Percentiles rank a stretch among this genome's conserved stretches.
phyloP scores from a whole-genome alignment of 2,888 invertebrate genomes.

The Hesperia comma region DNA sequence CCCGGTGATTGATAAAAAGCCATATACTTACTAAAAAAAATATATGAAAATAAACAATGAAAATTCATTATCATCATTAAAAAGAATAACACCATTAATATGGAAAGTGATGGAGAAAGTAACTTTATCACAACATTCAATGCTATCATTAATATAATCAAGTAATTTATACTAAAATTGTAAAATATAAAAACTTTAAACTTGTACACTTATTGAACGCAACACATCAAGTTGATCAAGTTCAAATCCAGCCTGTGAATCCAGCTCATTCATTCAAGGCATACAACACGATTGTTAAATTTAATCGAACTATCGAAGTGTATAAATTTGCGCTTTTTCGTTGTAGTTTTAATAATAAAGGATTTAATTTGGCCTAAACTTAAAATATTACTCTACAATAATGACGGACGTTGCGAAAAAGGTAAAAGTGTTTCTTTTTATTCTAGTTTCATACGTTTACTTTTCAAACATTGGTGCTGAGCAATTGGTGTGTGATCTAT shows the following conservation, averaged over 20 bases:
- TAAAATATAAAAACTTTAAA: not conserved
- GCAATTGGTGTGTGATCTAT: constrained; percentile 25
- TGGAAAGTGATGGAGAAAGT: constrained; percentile 9
- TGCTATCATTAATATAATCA: not conserved
- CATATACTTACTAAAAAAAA: constrained; percentile 13
- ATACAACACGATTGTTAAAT: constrained; percentile 59
- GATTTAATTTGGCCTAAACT: constrained; percentile 35
- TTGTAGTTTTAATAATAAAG: constrained; percentile 44
- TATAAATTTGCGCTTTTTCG: constrained; percentile 28
- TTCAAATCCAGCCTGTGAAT: constrained; percentile 43
- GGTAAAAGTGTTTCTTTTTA: constrained; percentile 52
- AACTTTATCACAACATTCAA: not conserved
- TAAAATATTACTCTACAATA: constrained; percentile 50
- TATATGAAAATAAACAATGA: constrained; percentile 17
- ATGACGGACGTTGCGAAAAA: constrained; percentile 79
- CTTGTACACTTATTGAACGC: constrained; percentile 21
- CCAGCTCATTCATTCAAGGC: constrained; percentile 55
- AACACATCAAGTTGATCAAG: constrained; percentile 15
- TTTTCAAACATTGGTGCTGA: constrained; percentile 15
- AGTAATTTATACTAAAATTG: not conserved
- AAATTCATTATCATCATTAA: not conserved
- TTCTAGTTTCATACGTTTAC: constrained; percentile 16
- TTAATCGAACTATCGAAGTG: constrained; percentile 43
- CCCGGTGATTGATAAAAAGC: not conserved
- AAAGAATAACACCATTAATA: not conserved